Evolutionary conservation across 2,888 invertebrate species (phyloP), one percentile per base, ranked within the genome.

Genomic region (Diaprepes abbreviatus): DNA sequence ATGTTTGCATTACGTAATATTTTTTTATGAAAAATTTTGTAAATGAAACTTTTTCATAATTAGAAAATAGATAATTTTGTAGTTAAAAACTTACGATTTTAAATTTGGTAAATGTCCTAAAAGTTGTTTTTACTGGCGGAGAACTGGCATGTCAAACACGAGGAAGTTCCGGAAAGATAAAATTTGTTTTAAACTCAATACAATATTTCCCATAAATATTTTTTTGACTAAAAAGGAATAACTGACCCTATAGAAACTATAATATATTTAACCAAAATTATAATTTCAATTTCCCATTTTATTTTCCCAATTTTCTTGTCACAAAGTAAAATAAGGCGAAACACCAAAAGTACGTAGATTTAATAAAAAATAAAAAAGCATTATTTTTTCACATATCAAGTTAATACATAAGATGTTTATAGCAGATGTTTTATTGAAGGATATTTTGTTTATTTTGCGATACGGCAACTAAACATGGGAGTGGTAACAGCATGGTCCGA

Each of bases 381-480:
- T 70, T 72, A 72, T 78, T 77, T 77, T 78, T 78, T 74, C 76
- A 78, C 78, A 78, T 77, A 78, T 78, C 78, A 78, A 65, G 73
- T 76, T 74, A 73, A 72, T 63, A 66, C 36, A 66, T 71, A 71
- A 71, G 71, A 68, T 71, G 71, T 68, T 71, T 68, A 68, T 71
- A 71, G 38, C 64, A 64, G 59, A 70, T 66, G 62, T 57, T 64
- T 58, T 68, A 50, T 59, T 45, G 38, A 57, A 54, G 54, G 70
- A 66, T 62, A 52, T 62, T 70, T 62, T 36, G 60, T 70, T 70
- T 52, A 64, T 69, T 69, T 67, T 66, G 66, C 66, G 36, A 21
- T 19, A 52, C 33, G 19, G 21, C 43, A 12, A 65, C n/a, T 58
- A 33, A 24, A 58, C 4, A 21, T n/a, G 48, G 48, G 5, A 50